phyloP scores from a whole-genome alignment of 2,888 invertebrate species.

The Unio pictorum region DNA sequence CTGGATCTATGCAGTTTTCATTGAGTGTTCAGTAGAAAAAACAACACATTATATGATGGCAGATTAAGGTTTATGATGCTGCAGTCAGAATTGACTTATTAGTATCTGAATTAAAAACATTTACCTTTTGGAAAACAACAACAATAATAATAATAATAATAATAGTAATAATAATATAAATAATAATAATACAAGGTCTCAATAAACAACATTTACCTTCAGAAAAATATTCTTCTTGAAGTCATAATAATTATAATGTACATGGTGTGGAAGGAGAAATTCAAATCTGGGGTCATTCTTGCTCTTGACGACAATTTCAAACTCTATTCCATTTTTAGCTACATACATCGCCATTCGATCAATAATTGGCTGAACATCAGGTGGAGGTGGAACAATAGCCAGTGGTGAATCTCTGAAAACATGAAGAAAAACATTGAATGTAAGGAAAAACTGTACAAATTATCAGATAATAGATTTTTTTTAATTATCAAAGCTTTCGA shows the following conservation, averaged over 20 bases:
- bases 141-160: not conserved
- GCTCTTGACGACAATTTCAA: constrained; percentile 79
- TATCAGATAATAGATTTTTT: no score
- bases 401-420: no score
- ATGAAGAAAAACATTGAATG: no score
- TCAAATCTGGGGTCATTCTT: constrained; percentile 85
- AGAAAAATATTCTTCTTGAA: constrained; percentile 75
- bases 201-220: constrained; percentile 33
- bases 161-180: not conserved
- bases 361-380: constrained; percentile 88
- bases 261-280: constrained; percentile 85
- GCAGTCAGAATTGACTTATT: no score
- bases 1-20: no score
- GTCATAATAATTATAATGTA: constrained; percentile 87
- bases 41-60: no score
- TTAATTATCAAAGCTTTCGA: no score
- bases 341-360: constrained; percentile 98
- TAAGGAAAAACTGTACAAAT: no score
- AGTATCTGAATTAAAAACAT: no score
- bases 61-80: not conserved
- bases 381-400: constrained; percentile 78
- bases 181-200: not conserved
- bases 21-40: no score
- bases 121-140: no score
- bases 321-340: constrained; percentile 93